Conservation (phyloP, 2,113 vertebrate genomes). For the Arvicanthis niloticus region DNA sequence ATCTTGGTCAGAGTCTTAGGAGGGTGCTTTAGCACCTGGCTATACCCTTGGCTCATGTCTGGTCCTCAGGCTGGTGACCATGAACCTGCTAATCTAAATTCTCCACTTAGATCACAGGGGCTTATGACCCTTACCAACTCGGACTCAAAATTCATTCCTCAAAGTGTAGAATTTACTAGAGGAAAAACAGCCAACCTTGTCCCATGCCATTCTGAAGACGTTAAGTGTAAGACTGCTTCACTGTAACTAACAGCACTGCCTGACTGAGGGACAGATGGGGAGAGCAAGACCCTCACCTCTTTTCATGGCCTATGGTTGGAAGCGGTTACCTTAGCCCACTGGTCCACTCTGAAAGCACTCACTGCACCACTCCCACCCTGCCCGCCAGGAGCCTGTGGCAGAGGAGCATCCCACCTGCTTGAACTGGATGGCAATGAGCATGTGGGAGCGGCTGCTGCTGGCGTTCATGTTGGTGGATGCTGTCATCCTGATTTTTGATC, state of each 20-base stretch:
- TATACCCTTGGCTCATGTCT: not conserved
- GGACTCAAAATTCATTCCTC: not conserved
- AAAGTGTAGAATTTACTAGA: not conserved
- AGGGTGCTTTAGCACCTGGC: not conserved
- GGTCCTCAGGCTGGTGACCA: too few relatives aligned
- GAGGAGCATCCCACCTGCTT: conserved; percentile 87
- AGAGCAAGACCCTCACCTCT: not conserved
- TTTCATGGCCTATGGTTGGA: not conserved
- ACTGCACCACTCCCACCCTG: rapidly evolving
- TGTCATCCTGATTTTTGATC: conserved; percentile 91
- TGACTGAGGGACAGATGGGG: too few relatives aligned
- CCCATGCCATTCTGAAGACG: not conserved
- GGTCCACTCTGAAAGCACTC: not conserved
- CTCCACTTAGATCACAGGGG: not conserved
- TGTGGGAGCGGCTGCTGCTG: conserved; percentile 94
- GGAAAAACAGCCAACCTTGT: not conserved
- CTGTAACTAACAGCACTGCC: too few relatives aligned
- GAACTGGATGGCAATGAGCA: conserved; percentile 93
- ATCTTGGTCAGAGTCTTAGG: not conserved
- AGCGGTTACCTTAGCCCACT: not conserved
- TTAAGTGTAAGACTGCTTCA: too few relatives aligned
- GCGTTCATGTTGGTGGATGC: conserved; percentile 92
- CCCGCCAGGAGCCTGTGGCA: rapidly evolving
- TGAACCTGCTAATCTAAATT: not conserved
- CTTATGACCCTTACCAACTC: not conserved